phyloP scores from a whole-genome alignment of 1,140 invertebrate genomes.

The Chironomus striatipennis region DNA sequence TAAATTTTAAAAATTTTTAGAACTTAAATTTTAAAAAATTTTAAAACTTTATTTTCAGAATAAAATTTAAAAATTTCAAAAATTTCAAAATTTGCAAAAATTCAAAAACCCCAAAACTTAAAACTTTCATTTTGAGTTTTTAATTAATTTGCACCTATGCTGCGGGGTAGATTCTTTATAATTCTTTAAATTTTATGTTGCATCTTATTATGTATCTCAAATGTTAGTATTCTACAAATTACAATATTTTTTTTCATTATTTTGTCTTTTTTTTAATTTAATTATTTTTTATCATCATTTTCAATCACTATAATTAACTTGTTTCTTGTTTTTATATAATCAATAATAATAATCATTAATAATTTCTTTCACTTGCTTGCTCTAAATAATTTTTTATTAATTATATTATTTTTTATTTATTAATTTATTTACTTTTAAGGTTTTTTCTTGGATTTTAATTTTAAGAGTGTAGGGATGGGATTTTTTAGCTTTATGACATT shows the following conservation, averaged over 20 bases:
- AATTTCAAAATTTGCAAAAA: no score
- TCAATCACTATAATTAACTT: slow-evolving; percentile 14
- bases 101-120: no score
- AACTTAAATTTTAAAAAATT: no score
- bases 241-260: not conserved
- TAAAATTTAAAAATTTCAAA: no score
- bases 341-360: not conserved
- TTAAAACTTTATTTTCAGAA: no score
- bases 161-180: no score
- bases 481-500: not conserved
- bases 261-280: not conserved
- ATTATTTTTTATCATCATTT: not conserved
- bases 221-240: not conserved
- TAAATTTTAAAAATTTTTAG: no score
- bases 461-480: not conserved
- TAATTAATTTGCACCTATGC: no score
- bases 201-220: no score
- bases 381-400: not conserved
- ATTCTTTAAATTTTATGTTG: no score
- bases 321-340: not conserved
- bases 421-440: not conserved
- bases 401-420: not conserved
- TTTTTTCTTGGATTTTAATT: not conserved
- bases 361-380: not conserved
- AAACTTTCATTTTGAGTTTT: no score